A percentile compares a stretch with the other conserved stretches of the same genome.
Conservation (phyloP, 1,140 invertebrate genomes). For the Campoletis sonorensis region DNA sequence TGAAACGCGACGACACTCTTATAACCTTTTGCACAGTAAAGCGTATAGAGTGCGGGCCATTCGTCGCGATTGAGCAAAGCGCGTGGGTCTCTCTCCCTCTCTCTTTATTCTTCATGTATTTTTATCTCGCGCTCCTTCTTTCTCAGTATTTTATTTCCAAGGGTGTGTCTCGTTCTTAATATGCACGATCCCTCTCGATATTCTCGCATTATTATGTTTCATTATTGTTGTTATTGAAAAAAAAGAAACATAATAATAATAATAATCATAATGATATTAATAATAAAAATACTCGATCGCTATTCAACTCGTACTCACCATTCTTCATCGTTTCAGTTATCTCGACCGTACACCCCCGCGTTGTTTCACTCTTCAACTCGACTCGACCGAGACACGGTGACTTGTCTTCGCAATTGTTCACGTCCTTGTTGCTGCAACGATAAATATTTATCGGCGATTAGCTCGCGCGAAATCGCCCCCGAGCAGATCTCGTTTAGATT, state of each 20-base stretch:
- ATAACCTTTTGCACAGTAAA: no score
- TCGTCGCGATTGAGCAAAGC: conserved; percentile 10
- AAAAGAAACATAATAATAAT: no score
- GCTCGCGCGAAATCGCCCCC: conserved; percentile 40
- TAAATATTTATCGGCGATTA: conserved; percentile 34
- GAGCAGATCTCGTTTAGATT: conserved; percentile 8
- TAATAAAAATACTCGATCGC: not conserved
- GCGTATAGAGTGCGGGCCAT: no score
- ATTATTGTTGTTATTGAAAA: not conserved
- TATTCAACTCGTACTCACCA: conserved; percentile 56
- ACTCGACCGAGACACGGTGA: conserved; percentile 15
- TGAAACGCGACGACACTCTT: no score
- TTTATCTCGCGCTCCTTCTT: not conserved
- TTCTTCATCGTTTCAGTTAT: conserved; percentile 48
- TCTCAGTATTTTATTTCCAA: not conserved
- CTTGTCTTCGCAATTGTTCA: conserved; percentile 43
- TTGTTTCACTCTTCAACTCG: conserved; percentile 43
- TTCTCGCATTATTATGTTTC: not conserved
- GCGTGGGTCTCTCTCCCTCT: not conserved
- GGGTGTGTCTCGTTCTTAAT: conserved; percentile 12
- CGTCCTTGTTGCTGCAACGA: conserved; percentile 57
- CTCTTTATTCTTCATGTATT: not conserved
- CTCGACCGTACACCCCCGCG: conserved; percentile 38
- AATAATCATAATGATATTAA: no score
- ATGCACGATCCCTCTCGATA: not conserved